Conservation (phyloP, 2,113 vertebrate genomes). For the Heloderma charlesbogerti region DNA sequence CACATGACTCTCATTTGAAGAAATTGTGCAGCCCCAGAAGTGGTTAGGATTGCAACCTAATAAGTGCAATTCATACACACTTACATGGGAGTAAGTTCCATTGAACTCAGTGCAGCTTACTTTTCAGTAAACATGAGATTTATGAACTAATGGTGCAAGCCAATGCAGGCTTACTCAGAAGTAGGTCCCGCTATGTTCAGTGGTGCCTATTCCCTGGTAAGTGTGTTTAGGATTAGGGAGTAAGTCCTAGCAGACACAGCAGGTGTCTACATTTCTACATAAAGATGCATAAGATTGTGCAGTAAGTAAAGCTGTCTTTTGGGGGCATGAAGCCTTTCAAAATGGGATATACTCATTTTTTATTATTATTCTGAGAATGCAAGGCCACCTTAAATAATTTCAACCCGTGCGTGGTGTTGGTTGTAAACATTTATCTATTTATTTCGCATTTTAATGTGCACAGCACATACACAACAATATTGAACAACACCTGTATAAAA, state of each 20-base stretch:
- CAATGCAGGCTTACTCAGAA: background rate
- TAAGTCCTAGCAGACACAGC: background rate
- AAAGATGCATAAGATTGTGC: background rate
- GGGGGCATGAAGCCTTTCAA: background rate
- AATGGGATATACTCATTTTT: slow-evolving; percentile 15
- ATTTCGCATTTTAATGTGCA: slow-evolving; percentile 85
- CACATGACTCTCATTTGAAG: background rate
- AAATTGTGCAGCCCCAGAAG: background rate
- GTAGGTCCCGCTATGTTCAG: background rate
- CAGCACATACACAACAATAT: slow-evolving; percentile 88
- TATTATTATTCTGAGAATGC: background rate
- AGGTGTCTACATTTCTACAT: background rate
- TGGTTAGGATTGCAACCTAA: background rate
- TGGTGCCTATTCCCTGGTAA: background rate
- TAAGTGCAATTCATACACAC: no score
- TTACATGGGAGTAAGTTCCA: no score
- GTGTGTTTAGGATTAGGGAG: slow-evolving; percentile 8
- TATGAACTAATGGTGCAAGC: background rate
- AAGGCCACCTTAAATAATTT: background rate
- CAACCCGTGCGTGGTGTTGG: background rate
- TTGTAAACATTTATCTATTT: slow-evolving; percentile 67
- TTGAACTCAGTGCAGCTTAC: no score
- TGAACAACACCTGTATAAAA: slow-evolving; percentile 90
- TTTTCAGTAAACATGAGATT: background rate
- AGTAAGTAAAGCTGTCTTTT: background rate